These are phyloP conservation scores for Trichopria drosophilae DNA, from an alignment of 2,888 invertebrate species.

Conservation along the genomic window DNA sequence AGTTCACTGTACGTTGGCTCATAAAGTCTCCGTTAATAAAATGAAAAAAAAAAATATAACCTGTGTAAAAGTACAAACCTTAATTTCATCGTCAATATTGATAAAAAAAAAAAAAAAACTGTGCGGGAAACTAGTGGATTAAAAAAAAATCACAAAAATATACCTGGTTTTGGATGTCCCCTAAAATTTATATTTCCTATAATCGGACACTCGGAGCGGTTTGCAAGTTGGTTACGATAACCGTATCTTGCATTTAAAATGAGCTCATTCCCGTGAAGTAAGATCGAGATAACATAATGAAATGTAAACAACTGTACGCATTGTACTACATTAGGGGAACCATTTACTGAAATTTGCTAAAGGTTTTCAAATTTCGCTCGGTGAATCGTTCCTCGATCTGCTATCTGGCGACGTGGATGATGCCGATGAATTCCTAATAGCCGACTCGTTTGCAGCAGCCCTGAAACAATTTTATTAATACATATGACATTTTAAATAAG, in stretches of 20 bases:
- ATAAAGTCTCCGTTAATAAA: slow-evolving; percentile 20
- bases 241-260: no score
- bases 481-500: slow-evolving; percentile 1
- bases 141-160: no score
- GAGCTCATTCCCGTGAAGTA: no score
- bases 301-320: slow-evolving; percentile 41
- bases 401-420: slow-evolving; percentile 40
- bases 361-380: slow-evolving; percentile 47
- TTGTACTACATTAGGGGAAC: slow-evolving; percentile 43
- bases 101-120: slow-evolving; percentile 14
- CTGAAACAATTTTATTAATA: slow-evolving; percentile 37
- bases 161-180: no score
- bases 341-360: slow-evolving; percentile 41
- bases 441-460: slow-evolving; percentile 49
- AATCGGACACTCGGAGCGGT: no score
- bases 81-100: no score
- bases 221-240: no score
- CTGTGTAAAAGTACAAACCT: no score
- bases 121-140: no score
- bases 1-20: slow-evolving; percentile 6
- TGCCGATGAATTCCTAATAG: slow-evolving; percentile 45
- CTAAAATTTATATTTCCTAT: no score
- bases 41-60: no score
- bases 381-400: slow-evolving; percentile 44
- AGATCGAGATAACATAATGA: slow-evolving; percentile 30